A percentile compares a stretch with the other conserved stretches of the same genome.
Conservation (phyloP, 2,113 vertebrate genomes). For the Hypanus sabinus region DNA sequence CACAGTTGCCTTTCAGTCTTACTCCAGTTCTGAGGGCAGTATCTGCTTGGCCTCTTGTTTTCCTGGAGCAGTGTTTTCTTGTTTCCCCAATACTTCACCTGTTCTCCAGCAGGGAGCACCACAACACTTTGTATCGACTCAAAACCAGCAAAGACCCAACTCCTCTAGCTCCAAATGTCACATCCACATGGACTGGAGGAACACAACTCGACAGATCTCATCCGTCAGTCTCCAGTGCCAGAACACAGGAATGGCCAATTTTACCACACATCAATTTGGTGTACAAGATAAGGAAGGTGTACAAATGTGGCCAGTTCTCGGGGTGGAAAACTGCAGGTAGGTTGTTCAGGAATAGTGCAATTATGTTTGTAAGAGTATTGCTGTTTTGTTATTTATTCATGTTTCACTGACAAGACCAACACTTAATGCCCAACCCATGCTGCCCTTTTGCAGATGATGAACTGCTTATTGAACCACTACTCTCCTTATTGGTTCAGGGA, state of each 20-base stretch:
- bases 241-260: neutral
- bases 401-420: too few relatives aligned
- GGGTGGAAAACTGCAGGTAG: neutral
- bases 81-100: neutral
- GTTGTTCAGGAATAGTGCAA: too few relatives aligned
- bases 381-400: too few relatives aligned
- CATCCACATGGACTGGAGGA: neutral
- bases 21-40: neutral
- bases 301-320: neutral
- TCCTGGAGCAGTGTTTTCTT: neutral
- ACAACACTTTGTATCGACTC: neutral
- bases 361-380: too few relatives aligned
- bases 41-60: neutral
- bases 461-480: too few relatives aligned
- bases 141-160: neutral
- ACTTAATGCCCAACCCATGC: too few relatives aligned
- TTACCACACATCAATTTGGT: neutral
- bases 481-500: too few relatives aligned
- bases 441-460: too few relatives aligned
- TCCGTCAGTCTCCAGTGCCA: neutral
- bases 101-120: constrained; percentile 9
- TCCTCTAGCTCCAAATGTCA: neutral
- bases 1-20: neutral
- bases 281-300: neutral
- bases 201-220: neutral